A percentile compares a stretch with the other conserved stretches of the same genome.
Conservation (phyloP, 1,140 invertebrate species). For the Platyscapa corneri region DNA sequence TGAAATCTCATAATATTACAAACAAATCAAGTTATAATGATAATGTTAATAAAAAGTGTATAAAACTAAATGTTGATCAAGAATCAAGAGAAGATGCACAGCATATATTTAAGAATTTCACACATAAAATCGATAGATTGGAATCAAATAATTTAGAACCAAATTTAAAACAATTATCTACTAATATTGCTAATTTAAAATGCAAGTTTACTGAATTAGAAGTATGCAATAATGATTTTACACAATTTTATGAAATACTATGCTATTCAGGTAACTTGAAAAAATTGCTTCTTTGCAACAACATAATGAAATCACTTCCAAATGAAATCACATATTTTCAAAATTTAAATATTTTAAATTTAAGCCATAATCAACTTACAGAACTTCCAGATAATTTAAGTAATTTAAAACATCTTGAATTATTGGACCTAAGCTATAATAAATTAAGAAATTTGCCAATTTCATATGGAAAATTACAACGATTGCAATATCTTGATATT, state of each 20-base stretch:
- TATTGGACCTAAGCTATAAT: conserved; percentile 36
- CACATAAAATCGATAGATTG: neutral
- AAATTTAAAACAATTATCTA: neutral
- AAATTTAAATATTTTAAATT: conserved; percentile 38
- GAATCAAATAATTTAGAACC: neutral
- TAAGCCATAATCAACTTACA: conserved; percentile 35
- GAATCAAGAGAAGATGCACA: neutral
- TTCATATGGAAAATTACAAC: conserved; percentile 25
- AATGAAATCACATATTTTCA: neutral
- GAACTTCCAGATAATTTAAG: conserved; percentile 38
- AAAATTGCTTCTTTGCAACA: conserved; percentile 16
- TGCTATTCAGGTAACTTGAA: neutral
- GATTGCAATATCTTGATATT: conserved; percentile 36
- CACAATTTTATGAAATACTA: neutral
- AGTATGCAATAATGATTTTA: neutral
- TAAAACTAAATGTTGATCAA: neutral
- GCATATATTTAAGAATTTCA: neutral
- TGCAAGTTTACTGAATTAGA: conserved; percentile 34
- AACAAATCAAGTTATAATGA: neutral
- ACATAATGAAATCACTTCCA: conserved; percentile 1
- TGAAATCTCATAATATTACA: neutral
- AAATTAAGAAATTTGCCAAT: conserved; percentile 28
- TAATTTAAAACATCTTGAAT: conserved; percentile 39
- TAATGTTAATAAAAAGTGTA: neutral
- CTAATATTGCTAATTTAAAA: neutral